Conservation (phyloP, 2,113 vertebrate species). For the Chaetodon trifascialis region DNA sequence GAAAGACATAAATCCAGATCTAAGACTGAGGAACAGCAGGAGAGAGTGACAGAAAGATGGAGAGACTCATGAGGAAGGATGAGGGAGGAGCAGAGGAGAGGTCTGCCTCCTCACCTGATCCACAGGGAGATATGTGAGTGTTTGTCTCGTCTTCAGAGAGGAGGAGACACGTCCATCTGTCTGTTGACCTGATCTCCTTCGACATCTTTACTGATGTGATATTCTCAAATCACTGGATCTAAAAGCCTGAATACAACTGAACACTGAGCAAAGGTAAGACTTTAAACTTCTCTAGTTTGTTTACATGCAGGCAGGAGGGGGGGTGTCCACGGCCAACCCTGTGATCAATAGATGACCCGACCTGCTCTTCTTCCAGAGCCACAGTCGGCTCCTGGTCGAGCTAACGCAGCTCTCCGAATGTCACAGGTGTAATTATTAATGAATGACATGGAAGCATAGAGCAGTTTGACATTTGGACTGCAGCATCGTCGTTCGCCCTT, state of each 20-base stretch:
- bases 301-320: too few species aligned
- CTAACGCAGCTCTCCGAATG: too few species aligned
- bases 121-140: background rate
- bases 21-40: too few species aligned
- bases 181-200: background rate
- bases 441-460: too few species aligned
- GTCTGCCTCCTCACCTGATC: conserved; percentile 3
- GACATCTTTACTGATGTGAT: background rate
- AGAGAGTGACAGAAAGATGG: too few species aligned
- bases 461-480: background rate
- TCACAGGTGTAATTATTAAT: background rate
- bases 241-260: background rate
- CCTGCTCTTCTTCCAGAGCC: too few species aligned
- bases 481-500: background rate
- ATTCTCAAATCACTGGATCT: background rate
- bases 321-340: too few species aligned
- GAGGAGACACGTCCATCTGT: background rate
- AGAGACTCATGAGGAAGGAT: background rate
- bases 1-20: too few species aligned
- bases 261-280: conserved; percentile 14
- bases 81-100: background rate
- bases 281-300: background rate
- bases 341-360: too few species aligned
- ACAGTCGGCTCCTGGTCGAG: too few species aligned
- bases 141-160: background rate